phyloP scores from a whole-genome alignment of 2,797 vertebrate genomes.

The Pteronotus mesoamericanus region DNA sequence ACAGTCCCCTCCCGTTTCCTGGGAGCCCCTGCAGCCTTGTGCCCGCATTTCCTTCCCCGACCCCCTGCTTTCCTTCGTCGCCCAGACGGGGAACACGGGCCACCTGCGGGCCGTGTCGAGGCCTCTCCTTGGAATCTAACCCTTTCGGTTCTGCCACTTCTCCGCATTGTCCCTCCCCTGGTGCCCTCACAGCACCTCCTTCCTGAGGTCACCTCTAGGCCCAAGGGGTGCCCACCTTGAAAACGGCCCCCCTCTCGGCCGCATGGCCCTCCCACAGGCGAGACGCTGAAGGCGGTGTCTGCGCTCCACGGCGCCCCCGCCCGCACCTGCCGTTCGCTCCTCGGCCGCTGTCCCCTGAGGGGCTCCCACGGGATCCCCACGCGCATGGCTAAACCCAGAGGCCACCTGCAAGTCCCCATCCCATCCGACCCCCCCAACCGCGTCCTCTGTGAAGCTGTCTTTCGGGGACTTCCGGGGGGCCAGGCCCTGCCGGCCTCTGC shows the following conservation, averaged over 20 bases:
- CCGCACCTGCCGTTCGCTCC: not conserved
- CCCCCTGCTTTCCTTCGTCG: not conserved
- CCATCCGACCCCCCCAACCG: not conserved
- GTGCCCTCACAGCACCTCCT: not conserved
- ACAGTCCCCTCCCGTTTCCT: not conserved
- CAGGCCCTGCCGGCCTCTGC: not conserved
- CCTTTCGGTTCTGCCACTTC: not conserved
- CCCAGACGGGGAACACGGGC: not conserved
- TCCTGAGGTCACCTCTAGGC: not conserved
- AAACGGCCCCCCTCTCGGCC: not conserved
- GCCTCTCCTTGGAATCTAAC: not conserved
- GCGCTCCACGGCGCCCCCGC: not conserved
- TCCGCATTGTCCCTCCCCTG: not conserved
- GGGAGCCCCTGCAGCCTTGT: not conserved
- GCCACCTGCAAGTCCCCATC: not conserved
- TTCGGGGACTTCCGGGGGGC: not conserved
- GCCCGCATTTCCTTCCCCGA: not conserved
- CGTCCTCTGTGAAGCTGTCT: not conserved
- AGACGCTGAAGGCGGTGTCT: not conserved
- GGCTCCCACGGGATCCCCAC: not conserved
- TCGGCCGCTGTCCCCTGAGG: not conserved
- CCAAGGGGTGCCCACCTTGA: not conserved
- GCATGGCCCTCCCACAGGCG: not conserved
- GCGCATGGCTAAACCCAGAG: not conserved
- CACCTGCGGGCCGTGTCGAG: too few species aligned